Base-by-base conservation (phyloP, 2,888 invertebrate species). In the Drosophila neonasuta region DNA sequence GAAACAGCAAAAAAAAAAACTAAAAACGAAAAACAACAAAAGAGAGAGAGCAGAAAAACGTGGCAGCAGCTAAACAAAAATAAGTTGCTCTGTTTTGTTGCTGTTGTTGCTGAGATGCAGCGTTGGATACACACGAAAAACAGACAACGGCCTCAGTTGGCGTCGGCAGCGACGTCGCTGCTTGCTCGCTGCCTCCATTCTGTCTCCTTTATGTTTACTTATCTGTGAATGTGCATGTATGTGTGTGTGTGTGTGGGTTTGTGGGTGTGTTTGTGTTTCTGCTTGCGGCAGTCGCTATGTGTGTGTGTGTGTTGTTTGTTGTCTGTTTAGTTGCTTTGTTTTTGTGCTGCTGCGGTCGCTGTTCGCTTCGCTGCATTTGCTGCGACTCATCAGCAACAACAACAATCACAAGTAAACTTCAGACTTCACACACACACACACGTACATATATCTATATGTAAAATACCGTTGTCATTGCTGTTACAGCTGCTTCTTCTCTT, bases 51-150 rank as follows among this genome's bases (percentile, higher is more conserved):
- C 32, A 39, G 13, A 73, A 80, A 79, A 77, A 79, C 79, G 79
- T 74, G 78, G 79, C 80, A 70, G 74, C 77, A 70, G 74, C 77
- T 74, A 74, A 79, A 80, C 83, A 82, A 82, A 82, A 80, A 80
- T 82, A 82, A 82, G 69, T 77, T 74, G 59, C 60, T 79, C 56
- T 56, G 48, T 61, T 59, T 74, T 80, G 58, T 76, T 63, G 57
- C 46, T 56, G 52, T 41, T 61, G 59, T 20, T 59, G 60, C 39
- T 64, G 71, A 51, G 72, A 36, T 66, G 68, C 72, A 65, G 67
- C 71, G 46, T 73, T 79, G 81, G 71, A 80, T 83, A 83, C 79
- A 80, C 36, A 74, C 74, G 41, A 82, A 70, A 74, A 80, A 72
- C 74, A 83, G 75, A 70, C 70, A 76, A 76, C 76, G 78, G 68